Percentiles rank a stretch among this genome's conserved stretches.
Evolutionary conservation across 2,797 vertebrate genomes (phyloP).

Genomic region (Helicolenus hilgendorfi): DNA sequence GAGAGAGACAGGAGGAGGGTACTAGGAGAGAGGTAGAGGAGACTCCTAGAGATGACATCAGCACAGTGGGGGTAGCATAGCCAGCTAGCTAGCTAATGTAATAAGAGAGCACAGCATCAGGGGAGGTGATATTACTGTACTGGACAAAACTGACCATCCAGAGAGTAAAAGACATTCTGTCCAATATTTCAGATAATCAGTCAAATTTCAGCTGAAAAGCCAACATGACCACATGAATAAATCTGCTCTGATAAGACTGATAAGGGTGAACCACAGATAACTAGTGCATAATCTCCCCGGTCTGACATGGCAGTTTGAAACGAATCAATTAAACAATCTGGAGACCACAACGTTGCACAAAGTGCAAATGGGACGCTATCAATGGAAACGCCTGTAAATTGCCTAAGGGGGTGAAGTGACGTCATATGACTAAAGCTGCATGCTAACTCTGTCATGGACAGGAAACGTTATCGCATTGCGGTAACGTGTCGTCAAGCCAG

Average conservation of each 20-base stretch:
- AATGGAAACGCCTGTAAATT: not conserved
- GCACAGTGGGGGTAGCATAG: slow-evolving; percentile 29
- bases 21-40: slow-evolving; percentile 1
- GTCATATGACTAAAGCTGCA: not conserved
- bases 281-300: not conserved
- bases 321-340: not conserved
- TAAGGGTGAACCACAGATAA: not conserved
- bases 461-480: not conserved
- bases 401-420: not conserved
- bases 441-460: not conserved
- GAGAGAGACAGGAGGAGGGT: slow-evolving; percentile 4
- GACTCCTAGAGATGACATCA: slow-evolving; percentile 74
- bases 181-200: slow-evolving; percentile 4
- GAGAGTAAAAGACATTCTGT: not conserved
- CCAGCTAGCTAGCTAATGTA: slow-evolving; percentile 65
- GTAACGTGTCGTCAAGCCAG: too few species aligned
- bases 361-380: not conserved
- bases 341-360: not conserved
- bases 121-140: not conserved
- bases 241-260: not conserved
- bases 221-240: not conserved
- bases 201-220: not conserved
- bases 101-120: slow-evolving; percentile 44
- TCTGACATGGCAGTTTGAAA: not conserved
- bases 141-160: not conserved